Evolutionary conservation across 2,797 vertebrate species (phyloP), one percentile per base, ranked within the genome.

Genomic region (Enteromius paludinosus): DNA sequence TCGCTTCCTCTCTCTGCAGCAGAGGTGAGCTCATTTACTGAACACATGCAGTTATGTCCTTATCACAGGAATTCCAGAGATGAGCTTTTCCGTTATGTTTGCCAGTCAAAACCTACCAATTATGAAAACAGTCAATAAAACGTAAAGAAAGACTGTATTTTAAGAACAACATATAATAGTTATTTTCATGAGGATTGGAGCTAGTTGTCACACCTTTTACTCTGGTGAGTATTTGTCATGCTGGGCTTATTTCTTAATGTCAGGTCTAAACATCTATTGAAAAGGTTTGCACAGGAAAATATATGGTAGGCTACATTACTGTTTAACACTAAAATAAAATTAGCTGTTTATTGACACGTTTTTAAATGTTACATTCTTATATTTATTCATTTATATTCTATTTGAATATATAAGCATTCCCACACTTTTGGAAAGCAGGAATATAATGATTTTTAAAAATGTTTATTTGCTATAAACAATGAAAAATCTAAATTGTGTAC

Each of bases 111-210:
- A 45, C 20, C 38, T 33, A 74, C 45, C 20, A 12, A 15, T 45
- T 62, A 14, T 7, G 6, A 70, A 47, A 17, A 6, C 47, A 54
- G 17, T 33, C 25, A 73, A 56, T 6, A 23, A n/a, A 35, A 74
- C 72, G 41, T 3, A 49, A 77, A 76, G 15, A 28, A 47, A 47
- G 18, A 47, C n/a, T 25, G 45, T 20, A 71, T 47, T 72, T 72
- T 18, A 20, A 72, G 12, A 70, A 43, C 4, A 3, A 43, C 5
- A 28, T 5, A 25, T 45, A 15, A 14, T 69, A 2, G 41, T 45
- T 45, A 25, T 25, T 6, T 45, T 23, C 20, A 43, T 9, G 65
- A 68, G 12, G 5, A n/a, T 1, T 12, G 18, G 11, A 5, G 5
- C 35, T 66, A 12, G 18, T 65, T 35, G 33, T 66, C 64, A 38